Evolutionary conservation across 2,888 invertebrate species (phyloP).

Genomic region (Orthonychiurus folsomi): DNA sequence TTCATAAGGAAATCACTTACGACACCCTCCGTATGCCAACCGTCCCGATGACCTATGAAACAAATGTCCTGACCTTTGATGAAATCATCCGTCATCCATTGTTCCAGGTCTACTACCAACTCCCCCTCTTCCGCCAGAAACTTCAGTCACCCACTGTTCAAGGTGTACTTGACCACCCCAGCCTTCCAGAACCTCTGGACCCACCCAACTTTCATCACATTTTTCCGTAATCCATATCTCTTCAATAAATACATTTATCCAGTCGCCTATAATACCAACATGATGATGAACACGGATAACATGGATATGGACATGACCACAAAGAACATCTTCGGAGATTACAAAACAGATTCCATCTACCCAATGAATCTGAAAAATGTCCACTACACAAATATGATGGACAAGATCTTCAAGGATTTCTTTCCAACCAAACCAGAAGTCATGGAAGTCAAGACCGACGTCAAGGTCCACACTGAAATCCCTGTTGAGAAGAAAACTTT

Average conservation of each 20-base stretch:
- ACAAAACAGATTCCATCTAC: neutral
- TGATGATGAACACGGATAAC: neutral
- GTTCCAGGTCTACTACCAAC: conserved; percentile 16
- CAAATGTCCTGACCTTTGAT: conserved; percentile 2
- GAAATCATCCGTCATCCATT: conserved; percentile 14
- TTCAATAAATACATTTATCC: conserved; percentile 26
- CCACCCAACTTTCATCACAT: conserved; percentile 16
- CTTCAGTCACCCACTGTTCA: conserved; percentile 18
- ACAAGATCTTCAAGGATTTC: conserved; percentile 7
- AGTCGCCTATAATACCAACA: conserved; percentile 9
- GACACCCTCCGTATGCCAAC: neutral
- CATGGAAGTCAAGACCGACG: conserved; percentile 5
- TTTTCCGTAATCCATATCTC: conserved; percentile 19
- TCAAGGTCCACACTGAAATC: neutral
- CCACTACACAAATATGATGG: neutral
- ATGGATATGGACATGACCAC: neutral
- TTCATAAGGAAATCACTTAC: neutral
- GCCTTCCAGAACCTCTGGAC: conserved; percentile 23
- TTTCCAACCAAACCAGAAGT: conserved; percentile 8
- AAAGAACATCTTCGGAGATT: neutral
- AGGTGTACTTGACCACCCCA: conserved; percentile 15
- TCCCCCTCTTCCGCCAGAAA: conserved; percentile 20
- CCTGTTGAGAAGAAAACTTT: neutral
- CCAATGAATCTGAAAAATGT: neutral
- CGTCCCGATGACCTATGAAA: neutral